Base-by-base conservation (phyloP, 2,797 vertebrate genomes). In the Gymnodraco acuticeps region DNA sequence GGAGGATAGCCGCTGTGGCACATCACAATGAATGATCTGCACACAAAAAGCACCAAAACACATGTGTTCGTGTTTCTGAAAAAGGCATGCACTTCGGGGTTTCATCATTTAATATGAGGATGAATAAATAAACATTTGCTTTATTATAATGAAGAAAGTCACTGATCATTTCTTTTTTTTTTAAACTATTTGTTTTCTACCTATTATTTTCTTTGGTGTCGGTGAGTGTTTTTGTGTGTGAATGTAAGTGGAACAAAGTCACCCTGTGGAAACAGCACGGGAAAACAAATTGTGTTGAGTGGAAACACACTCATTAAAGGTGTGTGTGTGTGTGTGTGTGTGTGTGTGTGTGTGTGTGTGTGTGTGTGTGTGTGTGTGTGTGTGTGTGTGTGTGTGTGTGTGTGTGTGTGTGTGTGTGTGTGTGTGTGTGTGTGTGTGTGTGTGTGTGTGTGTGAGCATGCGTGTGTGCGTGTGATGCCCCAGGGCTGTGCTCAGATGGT, bases 231-330 rank as follows among this genome's bases (percentile, higher is more conserved):
- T 52, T 38, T 41, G 58, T 45, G n/a, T 75, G 61, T 50, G 17
- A 4, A 0, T 70, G 80, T 51, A 8, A 5, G 52, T 59, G 79
- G 78, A 88, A 81, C 86, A 76, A 71, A 38, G 6, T 64, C 45
- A 47, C 20, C 60, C 3, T 48, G 64, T 82, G 87, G 81, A 89
- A 85, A 83, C 69, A 67, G 23, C 33, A 13, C 2, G 10, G 62
- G 61, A 9, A 15, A 52, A 52, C 19, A 73, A 64, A 53, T 27
- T 23, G 50, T 15, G 61, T 27, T 15, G 50, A 87, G 80, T 87
- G 84, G 89, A 90, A 88, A 89, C 63, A 78, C 70, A 61, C 80
- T 90, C 82, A 90, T 89, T 90, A 92, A 87, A 79, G 52, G 12
- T 62, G 48, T 42, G 33, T 47, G 27, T 50, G 47, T 55, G 47